Percentiles rank a stretch among this genome's conserved stretches.
phyloP scores from a whole-genome alignment of 2,113 vertebrate genomes.

The Eulacestoma nigropectus region DNA sequence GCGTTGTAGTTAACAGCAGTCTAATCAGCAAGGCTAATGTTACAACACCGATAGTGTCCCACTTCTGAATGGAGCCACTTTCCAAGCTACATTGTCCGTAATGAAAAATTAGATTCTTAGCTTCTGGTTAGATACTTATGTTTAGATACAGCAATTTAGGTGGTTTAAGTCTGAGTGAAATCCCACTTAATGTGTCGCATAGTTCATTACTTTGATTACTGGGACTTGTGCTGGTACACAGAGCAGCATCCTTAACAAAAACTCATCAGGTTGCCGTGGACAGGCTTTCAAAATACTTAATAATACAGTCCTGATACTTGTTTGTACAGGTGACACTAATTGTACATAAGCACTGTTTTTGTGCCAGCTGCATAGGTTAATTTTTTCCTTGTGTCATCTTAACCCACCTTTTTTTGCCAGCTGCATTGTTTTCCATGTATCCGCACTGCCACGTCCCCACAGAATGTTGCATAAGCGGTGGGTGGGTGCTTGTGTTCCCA shows the following conservation, averaged over 20 bases:
- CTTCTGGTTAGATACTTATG: not conserved
- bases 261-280: not conserved
- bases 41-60: not conserved
- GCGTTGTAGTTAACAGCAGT: not conserved
- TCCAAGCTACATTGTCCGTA: not conserved
- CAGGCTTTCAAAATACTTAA: not conserved
- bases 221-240: not conserved
- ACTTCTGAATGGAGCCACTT: not conserved
- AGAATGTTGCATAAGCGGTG: fast-evolving
- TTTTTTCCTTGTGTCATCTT: not conserved
- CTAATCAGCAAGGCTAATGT: not conserved
- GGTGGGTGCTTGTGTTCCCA: not conserved
- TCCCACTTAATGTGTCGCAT: not conserved
- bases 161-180: not conserved
- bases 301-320: not conserved
- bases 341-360: not conserved
- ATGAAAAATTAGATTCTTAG: not conserved
- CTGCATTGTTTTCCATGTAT: not conserved
- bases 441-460: not conserved
- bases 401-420: not conserved
- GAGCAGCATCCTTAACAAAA: not conserved
- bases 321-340: not conserved
- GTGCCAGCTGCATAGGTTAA: not conserved
- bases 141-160: not conserved
- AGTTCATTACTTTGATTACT: not conserved